Evolutionary conservation across 2,797 vertebrate species (phyloP).

Genomic region (Sardinella longiceps): DNA sequence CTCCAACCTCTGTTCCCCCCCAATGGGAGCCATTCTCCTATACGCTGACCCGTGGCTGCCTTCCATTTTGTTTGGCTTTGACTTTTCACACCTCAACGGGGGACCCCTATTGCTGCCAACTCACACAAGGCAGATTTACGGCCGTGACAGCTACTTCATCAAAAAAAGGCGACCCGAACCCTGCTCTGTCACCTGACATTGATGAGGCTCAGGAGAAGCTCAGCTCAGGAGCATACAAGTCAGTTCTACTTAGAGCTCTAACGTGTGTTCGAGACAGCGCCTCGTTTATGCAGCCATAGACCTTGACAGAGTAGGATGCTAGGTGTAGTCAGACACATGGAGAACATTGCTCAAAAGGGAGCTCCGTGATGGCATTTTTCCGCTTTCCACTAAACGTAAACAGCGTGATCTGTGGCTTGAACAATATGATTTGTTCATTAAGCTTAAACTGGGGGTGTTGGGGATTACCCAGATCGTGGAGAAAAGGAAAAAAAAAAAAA

Average conservation of each 20-base stretch:
- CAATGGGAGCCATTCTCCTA: constrained; percentile 23
- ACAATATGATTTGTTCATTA: constrained; percentile 49
- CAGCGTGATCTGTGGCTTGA: constrained; percentile 36
- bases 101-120: constrained; percentile 23
- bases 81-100: constrained; percentile 37
- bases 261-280: not conserved
- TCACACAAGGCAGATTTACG: constrained; percentile 39
- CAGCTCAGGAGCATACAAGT: constrained; percentile 28
- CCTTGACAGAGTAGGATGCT: not conserved
- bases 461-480: constrained; percentile 25
- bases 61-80: constrained; percentile 41
- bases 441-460: not conserved
- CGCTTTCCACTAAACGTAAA: not conserved
- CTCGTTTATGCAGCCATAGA: not conserved
- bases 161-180: constrained; percentile 43
- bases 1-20: constrained; percentile 51
- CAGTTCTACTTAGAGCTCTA: constrained; percentile 14
- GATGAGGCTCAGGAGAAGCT: constrained; percentile 49
- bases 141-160: constrained; percentile 47
- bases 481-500: not conserved
- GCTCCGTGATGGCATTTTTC: not conserved
- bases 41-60: constrained; percentile 30
- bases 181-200: constrained; percentile 42
- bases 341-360: not conserved
- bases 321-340: not conserved